Conservation (phyloP, 2,113 vertebrate genomes). For the Cyphomyrus discorhynchus region DNA sequence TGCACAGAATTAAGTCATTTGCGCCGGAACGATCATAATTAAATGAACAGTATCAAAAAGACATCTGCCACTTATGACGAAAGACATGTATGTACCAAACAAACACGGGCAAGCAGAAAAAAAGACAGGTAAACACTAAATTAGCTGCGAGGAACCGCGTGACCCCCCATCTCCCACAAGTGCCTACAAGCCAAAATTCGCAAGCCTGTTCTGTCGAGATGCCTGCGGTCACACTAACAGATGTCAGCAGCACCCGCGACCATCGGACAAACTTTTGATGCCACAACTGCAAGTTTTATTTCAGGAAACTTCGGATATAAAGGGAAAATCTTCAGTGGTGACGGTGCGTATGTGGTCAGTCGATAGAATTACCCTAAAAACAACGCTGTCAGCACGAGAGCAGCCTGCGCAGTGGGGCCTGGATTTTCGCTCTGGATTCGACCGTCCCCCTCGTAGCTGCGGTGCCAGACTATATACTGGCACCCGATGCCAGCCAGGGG, state of each 20-base stretch:
- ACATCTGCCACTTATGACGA: not conserved
- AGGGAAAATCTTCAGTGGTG: not conserved
- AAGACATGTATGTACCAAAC: not conserved
- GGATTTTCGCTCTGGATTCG: constrained; percentile 4
- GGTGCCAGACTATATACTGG: constrained; percentile 60
- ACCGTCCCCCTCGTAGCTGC: constrained; percentile 12
- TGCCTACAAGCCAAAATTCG: not conserved
- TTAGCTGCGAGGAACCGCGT: not conserved
- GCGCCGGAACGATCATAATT: not conserved
- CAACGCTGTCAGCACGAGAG: not conserved
- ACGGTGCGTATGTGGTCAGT: not conserved
- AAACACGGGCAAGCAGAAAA: not conserved
- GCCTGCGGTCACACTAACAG: not conserved
- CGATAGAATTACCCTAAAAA: not conserved
- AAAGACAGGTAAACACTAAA: constrained; percentile 6
- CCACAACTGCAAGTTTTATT: not conserved
- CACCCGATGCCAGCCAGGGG: constrained; percentile 63
- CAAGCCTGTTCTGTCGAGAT: not conserved
- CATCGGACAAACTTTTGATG: not conserved
- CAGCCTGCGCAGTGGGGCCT: not conserved
- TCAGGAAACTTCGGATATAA: not conserved
- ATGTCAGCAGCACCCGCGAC: not conserved
- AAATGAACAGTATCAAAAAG: not conserved
- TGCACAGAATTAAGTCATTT: not conserved
- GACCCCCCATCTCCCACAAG: not conserved